Base-by-base conservation (phyloP, 2,797 vertebrate species). In the Oryzias dopingdopingensis region DNA sequence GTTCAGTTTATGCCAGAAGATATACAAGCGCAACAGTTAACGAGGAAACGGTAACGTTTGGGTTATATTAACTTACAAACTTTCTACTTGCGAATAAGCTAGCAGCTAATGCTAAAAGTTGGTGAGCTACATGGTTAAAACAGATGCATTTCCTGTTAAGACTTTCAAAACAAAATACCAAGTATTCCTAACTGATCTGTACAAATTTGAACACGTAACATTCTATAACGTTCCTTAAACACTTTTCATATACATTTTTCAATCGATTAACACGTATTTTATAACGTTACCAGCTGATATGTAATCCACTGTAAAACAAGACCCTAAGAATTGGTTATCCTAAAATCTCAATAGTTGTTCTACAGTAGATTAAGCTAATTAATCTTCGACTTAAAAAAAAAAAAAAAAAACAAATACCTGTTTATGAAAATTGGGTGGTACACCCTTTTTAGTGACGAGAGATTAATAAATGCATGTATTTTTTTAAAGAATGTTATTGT, bases 91-190 rank as follows among this genome's bases (percentile, higher is more conserved):
- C 15, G 18, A 4, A 7, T 20, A 49, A 8, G 79, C 77, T 84
- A 85, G 74, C 16, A 4, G 86, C 81, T 85, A 86, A 67, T 64
- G 26, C 1, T 17, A n/a, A 24, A 63, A 52, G 49, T 52, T 56
- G 13, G 47, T 59, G 62, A 52, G 78, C 17, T 69, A 0, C 0
- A 59, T 23, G 45, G 29, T 54, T 16, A 69, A 52, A 6, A 49
- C 40, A 20, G 32, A 16, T 2, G 2, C 14, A 42, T 23, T 80
- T 80, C 84, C 73, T 20, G 56, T 40, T 15, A 2, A 0, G 4
- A 48, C 46, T 52, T 82, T 78, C 70, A 81, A 49, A 4, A 55
- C 78, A 81, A 83, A 64, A 47, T 4, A 22, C 14, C 13, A 4
- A 3, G 14, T 1, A 14, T 42, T 24, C 15, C 3, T 20, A 20